A percentile compares a stretch with the other conserved stretches of the same genome.
Evolutionary conservation across 2,113 vertebrate species (phyloP).

Genomic region (Rhea americana): DNA sequence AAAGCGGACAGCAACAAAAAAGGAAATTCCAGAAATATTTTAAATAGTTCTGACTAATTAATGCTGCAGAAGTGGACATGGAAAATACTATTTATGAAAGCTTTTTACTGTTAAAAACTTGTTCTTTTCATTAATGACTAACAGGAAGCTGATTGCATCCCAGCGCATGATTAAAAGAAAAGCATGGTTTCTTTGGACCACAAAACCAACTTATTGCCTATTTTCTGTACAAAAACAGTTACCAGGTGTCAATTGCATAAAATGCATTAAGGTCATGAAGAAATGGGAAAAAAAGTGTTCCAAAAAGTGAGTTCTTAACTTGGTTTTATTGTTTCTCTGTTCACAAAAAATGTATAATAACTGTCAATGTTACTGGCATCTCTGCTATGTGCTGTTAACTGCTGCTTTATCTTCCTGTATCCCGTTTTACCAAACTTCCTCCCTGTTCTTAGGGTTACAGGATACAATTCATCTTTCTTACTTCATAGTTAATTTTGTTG

Average conservation of each 20-base stretch:
- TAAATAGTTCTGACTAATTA: conserved; percentile 41
- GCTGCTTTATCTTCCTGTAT: conserved; percentile 48
- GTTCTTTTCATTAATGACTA: conserved; percentile 54
- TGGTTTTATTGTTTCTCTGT: not conserved
- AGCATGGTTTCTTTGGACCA: conserved; percentile 64
- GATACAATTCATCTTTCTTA: not conserved
- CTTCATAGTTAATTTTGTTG: not conserved
- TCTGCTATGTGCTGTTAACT: conserved; percentile 1
- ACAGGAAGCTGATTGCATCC: conserved; percentile 56
- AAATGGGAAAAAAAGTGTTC: not conserved
- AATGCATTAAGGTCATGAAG: not conserved
- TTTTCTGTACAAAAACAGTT: conserved; percentile 8
- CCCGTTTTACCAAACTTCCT: conserved; percentile 20
- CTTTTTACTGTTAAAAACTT: conserved; percentile 25
- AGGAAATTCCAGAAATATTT: conserved; percentile 36
- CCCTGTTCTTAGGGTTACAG: not conserved
- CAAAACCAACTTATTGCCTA: not conserved
- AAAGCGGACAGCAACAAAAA: conserved; percentile 27
- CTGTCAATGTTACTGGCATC: not conserved
- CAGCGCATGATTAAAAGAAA: conserved; percentile 57
- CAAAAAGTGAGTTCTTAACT: not conserved
- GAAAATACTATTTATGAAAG: conserved; percentile 27
- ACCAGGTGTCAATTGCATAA: not conserved
- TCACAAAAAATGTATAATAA: not conserved
- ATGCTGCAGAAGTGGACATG: conserved; percentile 35